These are phyloP conservation scores for Ormyrus nitidulus DNA, from an alignment of 2,888 invertebrate genomes.

Conservation along the genomic window DNA sequence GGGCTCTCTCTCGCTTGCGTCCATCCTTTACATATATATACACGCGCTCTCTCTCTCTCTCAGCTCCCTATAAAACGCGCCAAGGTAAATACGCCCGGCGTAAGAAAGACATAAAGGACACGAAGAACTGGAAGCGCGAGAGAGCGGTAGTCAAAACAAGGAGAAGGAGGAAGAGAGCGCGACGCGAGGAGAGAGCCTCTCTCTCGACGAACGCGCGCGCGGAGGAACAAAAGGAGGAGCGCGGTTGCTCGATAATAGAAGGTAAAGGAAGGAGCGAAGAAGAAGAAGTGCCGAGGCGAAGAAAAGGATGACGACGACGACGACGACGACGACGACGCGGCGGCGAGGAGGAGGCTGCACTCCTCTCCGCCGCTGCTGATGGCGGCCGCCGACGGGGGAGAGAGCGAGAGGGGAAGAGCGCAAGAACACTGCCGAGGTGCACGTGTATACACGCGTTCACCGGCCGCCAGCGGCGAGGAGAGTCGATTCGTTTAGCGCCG, in stretches of 20 bases:
- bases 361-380: too few relatives aligned
- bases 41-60: too few relatives aligned
- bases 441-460: too few relatives aligned
- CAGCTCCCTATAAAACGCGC: background rate
- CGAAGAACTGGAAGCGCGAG: constrained; percentile 42
- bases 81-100: constrained; percentile 19
- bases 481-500: too few relatives aligned
- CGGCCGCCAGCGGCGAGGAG: too few relatives aligned
- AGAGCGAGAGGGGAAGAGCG: background rate
- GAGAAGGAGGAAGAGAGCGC: constrained; percentile 28
- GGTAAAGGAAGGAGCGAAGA: background rate
- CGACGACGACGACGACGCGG: too few relatives aligned
- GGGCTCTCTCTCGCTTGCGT: too few relatives aligned
- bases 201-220: background rate
- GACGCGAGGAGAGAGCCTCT: constrained; percentile 56
- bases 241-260: constrained; percentile 23
- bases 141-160: constrained; percentile 50
- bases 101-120: constrained; percentile 45
- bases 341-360: too few relatives aligned
- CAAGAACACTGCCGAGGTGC: too few relatives aligned
- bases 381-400: background rate
- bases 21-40: too few relatives aligned
- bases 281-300: background rate
- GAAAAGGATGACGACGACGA: background rate
- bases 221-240: constrained; percentile 39